phyloP scores from a whole-genome alignment of 1,140 invertebrate genomes.

The Lucilia cuprina region DNA sequence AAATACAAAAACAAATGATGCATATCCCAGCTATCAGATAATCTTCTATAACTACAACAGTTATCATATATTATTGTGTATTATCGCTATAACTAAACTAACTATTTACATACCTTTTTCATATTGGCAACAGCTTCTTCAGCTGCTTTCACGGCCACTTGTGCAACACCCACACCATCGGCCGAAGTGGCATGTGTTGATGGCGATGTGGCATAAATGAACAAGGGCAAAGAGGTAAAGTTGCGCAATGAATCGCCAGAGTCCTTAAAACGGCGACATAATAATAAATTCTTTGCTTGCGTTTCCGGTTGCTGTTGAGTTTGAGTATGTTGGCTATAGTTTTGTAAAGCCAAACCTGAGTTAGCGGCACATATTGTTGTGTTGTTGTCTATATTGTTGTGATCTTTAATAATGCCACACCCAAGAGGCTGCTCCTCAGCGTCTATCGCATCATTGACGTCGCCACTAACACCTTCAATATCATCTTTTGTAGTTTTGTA shows the following conservation, averaged over 20 bases:
- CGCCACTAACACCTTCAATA: not conserved
- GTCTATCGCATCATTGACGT: not conserved
- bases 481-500: not conserved
- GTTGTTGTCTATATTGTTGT: not conserved
- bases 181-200: slow-evolving; percentile 57
- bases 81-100: not conserved
- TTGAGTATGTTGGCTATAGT: not conserved
- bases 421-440: not conserved
- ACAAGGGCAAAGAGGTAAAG: slow-evolving; percentile 56
- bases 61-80: not conserved
- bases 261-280: slow-evolving; percentile 59
- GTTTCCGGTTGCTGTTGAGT: not conserved
- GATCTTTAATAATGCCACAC: slow-evolving; percentile 13
- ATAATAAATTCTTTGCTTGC: slow-evolving; percentile 49
- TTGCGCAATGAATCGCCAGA: slow-evolving; percentile 51
- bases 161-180: slow-evolving; percentile 56
- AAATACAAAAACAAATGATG: too few relatives aligned
- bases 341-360: slow-evolving; percentile 9
- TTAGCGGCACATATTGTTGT: not conserved
- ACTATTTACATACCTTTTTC: slow-evolving; percentile 49
- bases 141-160: slow-evolving; percentile 48
- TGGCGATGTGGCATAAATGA: slow-evolving; percentile 57
- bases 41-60: too few relatives aligned
- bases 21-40: too few relatives aligned
- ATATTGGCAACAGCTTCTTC: slow-evolving; percentile 40